Base-by-base conservation (phyloP, 1,140 invertebrate genomes). In the Drosophila pruinosa region DNA sequence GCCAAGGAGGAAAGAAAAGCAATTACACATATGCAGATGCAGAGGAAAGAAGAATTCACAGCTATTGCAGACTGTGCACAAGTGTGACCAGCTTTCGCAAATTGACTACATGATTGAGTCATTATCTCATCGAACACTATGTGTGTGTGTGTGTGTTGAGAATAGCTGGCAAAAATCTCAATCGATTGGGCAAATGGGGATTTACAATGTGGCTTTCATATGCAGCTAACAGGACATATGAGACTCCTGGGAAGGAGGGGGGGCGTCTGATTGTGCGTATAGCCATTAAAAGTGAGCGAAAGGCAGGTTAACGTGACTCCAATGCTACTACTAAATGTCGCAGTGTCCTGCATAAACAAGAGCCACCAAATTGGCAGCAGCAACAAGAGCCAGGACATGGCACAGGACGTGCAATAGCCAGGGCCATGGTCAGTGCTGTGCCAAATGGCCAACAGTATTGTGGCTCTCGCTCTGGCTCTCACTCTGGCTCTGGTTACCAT, bases 311-410 rank as follows among this genome's bases (percentile, higher is more conserved):
- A 75, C 73, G 71, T 56, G 43, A 61, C 54, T 28, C 59, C 36
- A n/a, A n/a, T n/a, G 19, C 39, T 15, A 41, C 57, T 28, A 47
- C 57, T 22, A 78, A 65, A 65, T 57, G 65, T 52, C 71, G 65
- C 56, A 50, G 56, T 57, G 58, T 75, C 57, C 53, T 69, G 69
- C 69, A 81, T 77, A 81, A 81, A 81, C 72, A 73, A 81, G 67
- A 74, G 65, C 36, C 21, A 39, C 31, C 69, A 85, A 85, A 85
- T 85, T 85, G 80, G 72, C 80, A 69, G 36, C n/a, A n/a, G 7
- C 10, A 26, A 48, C 10, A 10, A 31, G 24, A 19, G 31, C 28
- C n/a, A 58, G 24, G 4, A 14, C 0, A 22, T n/a, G 45, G 7
- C 17, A 15, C 19, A 22, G 12, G 39, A 22, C 22, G 10, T 43